Percentiles rank a stretch among this genome's conserved stretches.
Conservation (phyloP, 2,888 invertebrate species). For the Melanostoma mellinum region DNA sequence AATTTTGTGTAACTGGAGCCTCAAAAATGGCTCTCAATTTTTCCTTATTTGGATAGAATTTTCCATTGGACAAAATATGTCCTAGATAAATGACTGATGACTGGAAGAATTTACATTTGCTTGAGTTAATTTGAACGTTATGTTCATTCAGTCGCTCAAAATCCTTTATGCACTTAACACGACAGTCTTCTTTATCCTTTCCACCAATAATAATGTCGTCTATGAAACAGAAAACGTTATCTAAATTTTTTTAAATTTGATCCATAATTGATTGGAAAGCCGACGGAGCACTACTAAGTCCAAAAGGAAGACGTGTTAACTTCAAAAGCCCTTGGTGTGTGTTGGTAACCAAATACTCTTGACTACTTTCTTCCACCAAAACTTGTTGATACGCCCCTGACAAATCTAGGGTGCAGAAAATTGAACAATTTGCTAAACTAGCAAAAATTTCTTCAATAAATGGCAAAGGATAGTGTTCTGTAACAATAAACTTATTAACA, state of each 20-base stretch:
- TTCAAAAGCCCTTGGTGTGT: constrained; percentile 10
- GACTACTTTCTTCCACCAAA: not conserved
- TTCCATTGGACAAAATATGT: too few relatives aligned
- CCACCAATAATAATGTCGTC: constrained; percentile 15
- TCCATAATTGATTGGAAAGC: constrained; percentile 18
- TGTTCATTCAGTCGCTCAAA: not conserved
- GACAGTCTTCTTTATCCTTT: constrained; percentile 1
- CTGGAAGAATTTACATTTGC: constrained; percentile 13
- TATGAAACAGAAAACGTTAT: not conserved
- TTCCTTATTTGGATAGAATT: constrained; percentile 2
- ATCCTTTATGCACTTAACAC: not conserved
- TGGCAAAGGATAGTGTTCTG: too few relatives aligned
- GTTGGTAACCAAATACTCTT: not conserved
- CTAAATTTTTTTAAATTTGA: constrained; percentile 1
- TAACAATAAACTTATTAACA: too few relatives aligned
- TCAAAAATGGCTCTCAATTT: constrained; percentile 17
- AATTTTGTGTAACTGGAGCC: constrained; percentile 8
- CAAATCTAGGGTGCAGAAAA: too few relatives aligned
- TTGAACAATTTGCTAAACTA: too few relatives aligned
- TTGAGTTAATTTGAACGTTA: constrained; percentile 15
- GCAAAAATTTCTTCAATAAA: too few relatives aligned
- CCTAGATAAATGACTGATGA: too few relatives aligned
- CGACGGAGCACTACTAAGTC: not conserved
- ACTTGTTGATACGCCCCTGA: constrained; percentile 10
- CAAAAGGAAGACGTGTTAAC: constrained; percentile 1